phyloP scores from a whole-genome alignment of 2,797 vertebrate genomes.

The Alcedo quadribrachys region DNA sequence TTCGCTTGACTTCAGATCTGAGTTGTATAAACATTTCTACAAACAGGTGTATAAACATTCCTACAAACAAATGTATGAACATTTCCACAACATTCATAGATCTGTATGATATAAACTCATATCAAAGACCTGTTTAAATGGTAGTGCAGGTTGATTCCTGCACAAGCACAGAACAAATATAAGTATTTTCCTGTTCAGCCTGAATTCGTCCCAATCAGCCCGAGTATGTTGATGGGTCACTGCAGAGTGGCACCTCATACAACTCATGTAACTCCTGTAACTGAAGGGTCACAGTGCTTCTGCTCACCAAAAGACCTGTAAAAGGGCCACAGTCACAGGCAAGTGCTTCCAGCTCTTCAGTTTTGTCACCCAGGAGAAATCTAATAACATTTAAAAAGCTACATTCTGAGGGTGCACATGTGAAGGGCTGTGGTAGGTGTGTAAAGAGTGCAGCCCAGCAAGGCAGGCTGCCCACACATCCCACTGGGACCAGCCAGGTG shows the following conservation, averaged over 20 bases:
- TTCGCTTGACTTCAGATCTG: neutral
- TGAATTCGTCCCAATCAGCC: neutral
- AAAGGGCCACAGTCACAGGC: fast-evolving
- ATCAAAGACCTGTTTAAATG: neutral
- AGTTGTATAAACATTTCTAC: neutral
- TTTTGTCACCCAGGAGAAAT: neutral
- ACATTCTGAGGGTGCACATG: neutral
- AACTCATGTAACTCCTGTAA: neutral
- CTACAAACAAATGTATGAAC: neutral
- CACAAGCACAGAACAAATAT: fast-evolving
- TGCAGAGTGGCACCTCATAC: fast-evolving
- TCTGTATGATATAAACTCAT: neutral
- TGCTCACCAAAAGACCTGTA: neutral
- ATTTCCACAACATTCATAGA: neutral
- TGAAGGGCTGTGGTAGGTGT: neutral
- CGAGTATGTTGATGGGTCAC: neutral
- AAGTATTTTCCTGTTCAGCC: neutral
- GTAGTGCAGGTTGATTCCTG: neutral
- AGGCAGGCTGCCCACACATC: neutral
- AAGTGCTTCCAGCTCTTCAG: neutral
- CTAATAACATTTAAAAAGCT: neutral
- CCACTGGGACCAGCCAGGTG: neutral
- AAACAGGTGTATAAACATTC: neutral
- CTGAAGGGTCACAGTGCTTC: neutral
- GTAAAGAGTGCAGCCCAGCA: neutral